phyloP scores from a whole-genome alignment of 2,888 invertebrate species.

The Apamea monoglypha region DNA sequence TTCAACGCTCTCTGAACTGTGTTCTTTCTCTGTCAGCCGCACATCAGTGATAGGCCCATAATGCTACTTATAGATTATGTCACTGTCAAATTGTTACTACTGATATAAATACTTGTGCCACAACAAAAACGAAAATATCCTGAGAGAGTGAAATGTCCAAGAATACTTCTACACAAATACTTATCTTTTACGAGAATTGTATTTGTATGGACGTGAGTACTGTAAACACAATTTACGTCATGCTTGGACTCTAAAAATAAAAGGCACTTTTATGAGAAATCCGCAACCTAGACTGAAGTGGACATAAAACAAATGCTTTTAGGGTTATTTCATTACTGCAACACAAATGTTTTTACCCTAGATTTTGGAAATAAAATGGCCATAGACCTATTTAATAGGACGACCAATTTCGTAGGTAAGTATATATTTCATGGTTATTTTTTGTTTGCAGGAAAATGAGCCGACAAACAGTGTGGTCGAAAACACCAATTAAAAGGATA shows the following conservation, averaged over 20 bases:
- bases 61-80: neutral
- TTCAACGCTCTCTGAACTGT: neutral
- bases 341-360: neutral
- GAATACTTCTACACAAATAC: slow-evolving; percentile 35
- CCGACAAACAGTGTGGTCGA: too few relatives aligned
- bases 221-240: slow-evolving; percentile 25
- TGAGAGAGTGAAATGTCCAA: neutral
- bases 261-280: slow-evolving; percentile 44
- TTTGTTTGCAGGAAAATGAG: neutral
- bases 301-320: slow-evolving; percentile 46
- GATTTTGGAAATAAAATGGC: slow-evolving; percentile 13
- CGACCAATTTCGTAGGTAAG: too few relatives aligned
- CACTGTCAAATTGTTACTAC: neutral
- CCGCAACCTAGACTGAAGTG: slow-evolving; percentile 32
- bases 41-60: neutral
- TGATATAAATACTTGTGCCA: neutral
- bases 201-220: slow-evolving; percentile 26
- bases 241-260: slow-evolving; percentile 39
- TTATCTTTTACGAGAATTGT: slow-evolving; percentile 36
- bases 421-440: neutral
- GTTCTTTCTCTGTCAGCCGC: neutral
- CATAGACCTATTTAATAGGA: neutral
- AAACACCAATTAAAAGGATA: neutral
- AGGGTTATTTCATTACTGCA: slow-evolving; percentile 14
- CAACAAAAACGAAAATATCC: neutral